These are phyloP conservation scores for Aptenodytes patagonicus DNA, from an alignment of 2,113 vertebrate genomes.

Conservation along the genomic window DNA sequence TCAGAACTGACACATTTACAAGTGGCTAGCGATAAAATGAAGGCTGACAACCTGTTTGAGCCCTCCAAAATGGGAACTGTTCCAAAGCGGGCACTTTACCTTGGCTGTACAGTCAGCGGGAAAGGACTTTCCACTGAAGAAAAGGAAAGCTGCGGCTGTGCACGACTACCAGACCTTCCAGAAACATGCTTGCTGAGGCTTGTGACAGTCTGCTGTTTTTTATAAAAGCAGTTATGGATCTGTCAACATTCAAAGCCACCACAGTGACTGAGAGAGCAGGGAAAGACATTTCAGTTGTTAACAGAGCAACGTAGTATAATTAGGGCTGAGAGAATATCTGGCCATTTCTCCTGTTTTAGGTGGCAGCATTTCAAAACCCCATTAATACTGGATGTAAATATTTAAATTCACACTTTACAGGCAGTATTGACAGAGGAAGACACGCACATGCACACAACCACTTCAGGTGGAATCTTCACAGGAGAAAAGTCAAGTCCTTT, in stretches of 20 bases:
- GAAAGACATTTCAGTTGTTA: neutral
- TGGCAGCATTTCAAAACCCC: neutral
- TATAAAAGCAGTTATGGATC: neutral
- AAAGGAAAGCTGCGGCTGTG: neutral
- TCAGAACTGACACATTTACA: neutral
- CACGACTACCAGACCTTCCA: neutral
- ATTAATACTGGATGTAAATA: neutral
- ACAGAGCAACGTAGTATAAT: fast-evolving
- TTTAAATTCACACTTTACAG: neutral
- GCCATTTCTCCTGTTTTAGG: neutral
- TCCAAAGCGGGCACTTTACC: neutral
- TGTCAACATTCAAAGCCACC: neutral
- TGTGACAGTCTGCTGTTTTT: neutral
- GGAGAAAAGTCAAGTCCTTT: neutral
- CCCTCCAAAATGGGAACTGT: neutral
- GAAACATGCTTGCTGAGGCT: neutral
- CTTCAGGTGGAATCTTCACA: neutral
- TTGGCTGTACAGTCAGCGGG: neutral
- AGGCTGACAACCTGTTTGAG: neutral
- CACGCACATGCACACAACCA: fast-evolving
- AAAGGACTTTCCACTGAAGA: neutral
- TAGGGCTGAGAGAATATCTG: neutral
- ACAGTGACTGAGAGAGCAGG: neutral
- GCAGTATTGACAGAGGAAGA: neutral
- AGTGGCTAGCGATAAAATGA: neutral